Evolutionary conservation across 1,140 invertebrate species (phyloP).

Genomic region (Campoletis sonorensis): DNA sequence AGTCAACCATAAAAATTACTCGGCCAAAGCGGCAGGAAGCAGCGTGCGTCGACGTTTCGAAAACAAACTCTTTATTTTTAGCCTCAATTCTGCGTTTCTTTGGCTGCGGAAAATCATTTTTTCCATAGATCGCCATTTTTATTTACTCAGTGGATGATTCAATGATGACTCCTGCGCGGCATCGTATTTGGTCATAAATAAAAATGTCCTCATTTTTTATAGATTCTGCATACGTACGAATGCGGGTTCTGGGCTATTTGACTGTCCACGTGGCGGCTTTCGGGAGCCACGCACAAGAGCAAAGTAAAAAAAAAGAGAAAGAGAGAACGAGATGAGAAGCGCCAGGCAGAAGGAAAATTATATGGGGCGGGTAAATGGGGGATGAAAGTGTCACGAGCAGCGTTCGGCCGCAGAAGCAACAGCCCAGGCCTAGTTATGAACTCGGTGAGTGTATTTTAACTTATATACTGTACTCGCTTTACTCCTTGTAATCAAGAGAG

Average conservation of each 20-base stretch:
- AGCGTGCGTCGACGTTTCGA: too few species aligned
- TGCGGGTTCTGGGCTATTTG: background rate
- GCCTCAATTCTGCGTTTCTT: too few species aligned
- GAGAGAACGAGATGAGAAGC: slow-evolving; percentile 7
- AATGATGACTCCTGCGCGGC: background rate
- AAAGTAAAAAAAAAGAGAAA: too few species aligned
- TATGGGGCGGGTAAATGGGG: slow-evolving; percentile 66
- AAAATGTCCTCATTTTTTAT: background rate
- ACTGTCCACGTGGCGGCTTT: slow-evolving; percentile 25
- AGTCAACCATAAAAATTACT: background rate
- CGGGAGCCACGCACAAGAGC: background rate
- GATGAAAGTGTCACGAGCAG: slow-evolving; percentile 75
- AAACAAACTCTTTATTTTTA: too few species aligned
- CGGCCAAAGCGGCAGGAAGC: background rate
- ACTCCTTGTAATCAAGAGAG: slow-evolving; percentile 35
- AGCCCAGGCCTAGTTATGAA: slow-evolving; percentile 73
- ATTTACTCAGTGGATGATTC: too few species aligned
- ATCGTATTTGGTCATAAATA: slow-evolving; percentile 31
- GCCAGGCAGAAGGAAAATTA: slow-evolving; percentile 1
- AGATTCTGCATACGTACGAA: background rate
- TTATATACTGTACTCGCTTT: background rate
- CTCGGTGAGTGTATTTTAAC: slow-evolving; percentile 50
- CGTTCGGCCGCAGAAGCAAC: slow-evolving; percentile 52
- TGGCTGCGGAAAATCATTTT: too few species aligned
- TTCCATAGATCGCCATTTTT: too few species aligned